phyloP scores from a whole-genome alignment of 2,888 invertebrate genomes.

The Dryocosmus kuriphilus region DNA sequence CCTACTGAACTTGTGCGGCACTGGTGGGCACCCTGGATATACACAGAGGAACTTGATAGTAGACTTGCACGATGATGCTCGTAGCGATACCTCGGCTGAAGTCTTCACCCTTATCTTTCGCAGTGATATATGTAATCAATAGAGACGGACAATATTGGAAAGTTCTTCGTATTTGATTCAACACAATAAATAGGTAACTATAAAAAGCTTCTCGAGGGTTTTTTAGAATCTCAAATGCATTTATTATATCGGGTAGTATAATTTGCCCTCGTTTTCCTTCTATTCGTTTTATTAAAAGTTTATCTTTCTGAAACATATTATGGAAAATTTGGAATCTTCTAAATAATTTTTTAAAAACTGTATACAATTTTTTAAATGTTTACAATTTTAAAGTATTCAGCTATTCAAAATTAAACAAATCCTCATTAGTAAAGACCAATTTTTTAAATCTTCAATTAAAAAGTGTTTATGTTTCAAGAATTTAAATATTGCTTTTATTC shows the following conservation, averaged over 20 bases:
- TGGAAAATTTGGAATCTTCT: no score
- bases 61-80: neutral
- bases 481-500: no score
- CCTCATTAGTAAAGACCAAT: no score
- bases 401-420: no score
- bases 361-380: no score
- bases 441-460: no score
- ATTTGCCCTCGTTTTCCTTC: no score
- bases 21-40: neutral
- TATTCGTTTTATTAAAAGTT: no score
- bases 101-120: neutral
- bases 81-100: neutral
- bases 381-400: no score
- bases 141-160: neutral
- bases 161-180: neutral
- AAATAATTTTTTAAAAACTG: no score
- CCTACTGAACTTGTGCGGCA: neutral
- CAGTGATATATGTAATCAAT: neutral
- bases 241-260: neutral
- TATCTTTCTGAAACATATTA: no score
- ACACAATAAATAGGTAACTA: neutral
- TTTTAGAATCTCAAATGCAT: neutral
- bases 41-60: conserved; percentile 4
- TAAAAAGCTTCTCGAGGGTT: neutral
- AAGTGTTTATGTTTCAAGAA: no score